Evolutionary conservation across 1,140 invertebrate species (phyloP).

Genomic region (Neodiprion lecontei): DNA sequence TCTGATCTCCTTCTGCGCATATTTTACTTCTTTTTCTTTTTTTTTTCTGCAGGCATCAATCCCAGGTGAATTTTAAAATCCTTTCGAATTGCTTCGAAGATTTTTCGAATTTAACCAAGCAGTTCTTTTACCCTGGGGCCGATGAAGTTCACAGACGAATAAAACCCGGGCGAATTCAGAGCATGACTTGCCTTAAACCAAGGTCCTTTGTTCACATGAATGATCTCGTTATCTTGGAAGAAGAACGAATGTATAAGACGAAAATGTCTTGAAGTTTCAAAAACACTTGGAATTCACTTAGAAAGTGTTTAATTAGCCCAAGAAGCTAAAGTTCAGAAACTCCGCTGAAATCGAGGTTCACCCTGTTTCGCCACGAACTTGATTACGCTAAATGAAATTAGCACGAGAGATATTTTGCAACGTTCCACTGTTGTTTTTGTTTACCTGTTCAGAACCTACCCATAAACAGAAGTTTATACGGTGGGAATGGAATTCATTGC

Average conservation of each 20-base stretch:
- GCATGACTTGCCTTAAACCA: too few relatives aligned
- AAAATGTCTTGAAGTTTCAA: not conserved
- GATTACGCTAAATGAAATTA: not conserved
- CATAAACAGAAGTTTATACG: not conserved
- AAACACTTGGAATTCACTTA: not conserved
- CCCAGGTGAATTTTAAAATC: not conserved
- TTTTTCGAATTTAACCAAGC: not conserved
- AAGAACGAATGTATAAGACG: not conserved
- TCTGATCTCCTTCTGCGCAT: not conserved
- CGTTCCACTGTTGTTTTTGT: not conserved
- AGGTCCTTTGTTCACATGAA: too few relatives aligned
- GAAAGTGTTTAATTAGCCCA: not conserved
- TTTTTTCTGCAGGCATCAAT: not conserved
- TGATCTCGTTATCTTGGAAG: too few relatives aligned
- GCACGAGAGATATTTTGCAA: not conserved
- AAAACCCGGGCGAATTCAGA: too few relatives aligned
- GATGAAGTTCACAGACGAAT: too few relatives aligned
- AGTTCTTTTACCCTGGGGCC: too few relatives aligned
- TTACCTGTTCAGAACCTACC: not conserved
- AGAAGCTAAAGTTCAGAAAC: not conserved
- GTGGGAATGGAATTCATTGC: not conserved
- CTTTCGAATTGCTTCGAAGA: not conserved
- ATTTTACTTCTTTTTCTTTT: not conserved
- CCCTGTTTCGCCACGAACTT: not conserved
- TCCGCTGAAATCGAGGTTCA: not conserved